A percentile compares a stretch with the other conserved stretches of the same genome.
These are phyloP conservation scores for Philereme transversata DNA, from an alignment of 2,888 invertebrate genomes.

Conservation along the genomic window DNA sequence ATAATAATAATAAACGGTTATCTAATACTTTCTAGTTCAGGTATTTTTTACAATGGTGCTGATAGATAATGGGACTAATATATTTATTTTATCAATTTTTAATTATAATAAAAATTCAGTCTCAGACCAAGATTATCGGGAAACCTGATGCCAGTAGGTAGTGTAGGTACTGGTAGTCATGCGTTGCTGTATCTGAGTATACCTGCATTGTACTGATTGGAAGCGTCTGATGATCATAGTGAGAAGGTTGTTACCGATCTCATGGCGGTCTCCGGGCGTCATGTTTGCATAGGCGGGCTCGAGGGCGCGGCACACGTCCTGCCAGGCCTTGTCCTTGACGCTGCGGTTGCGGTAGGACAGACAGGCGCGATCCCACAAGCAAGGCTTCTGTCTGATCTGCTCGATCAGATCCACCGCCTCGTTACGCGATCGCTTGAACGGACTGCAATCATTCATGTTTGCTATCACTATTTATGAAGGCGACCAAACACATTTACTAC, in stretches of 20 bases:
- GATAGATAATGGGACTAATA: too few relatives aligned
- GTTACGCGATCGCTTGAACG: constrained; percentile 9
- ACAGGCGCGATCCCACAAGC: constrained; percentile 47
- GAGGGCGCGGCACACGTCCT: constrained; percentile 41
- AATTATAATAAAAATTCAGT: too few relatives aligned
- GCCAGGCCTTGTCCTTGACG: constrained; percentile 45
- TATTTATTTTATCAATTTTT: too few relatives aligned
- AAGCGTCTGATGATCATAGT: not conserved
- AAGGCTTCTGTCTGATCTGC: constrained; percentile 36
- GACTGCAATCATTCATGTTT: constrained; percentile 1
- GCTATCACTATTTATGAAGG: constrained; percentile 1
- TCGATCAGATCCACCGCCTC: constrained; percentile 31
- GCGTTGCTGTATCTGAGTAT: too few relatives aligned
- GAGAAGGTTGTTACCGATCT: constrained; percentile 19
- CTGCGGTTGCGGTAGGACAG: constrained; percentile 40
- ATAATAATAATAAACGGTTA: too few relatives aligned
- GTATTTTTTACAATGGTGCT: too few relatives aligned
- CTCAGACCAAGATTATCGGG: too few relatives aligned
- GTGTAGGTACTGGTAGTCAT: too few relatives aligned
- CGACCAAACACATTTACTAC: not conserved
- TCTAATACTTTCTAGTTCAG: too few relatives aligned
- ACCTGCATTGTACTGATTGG: too few relatives aligned
- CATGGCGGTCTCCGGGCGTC: constrained; percentile 19
- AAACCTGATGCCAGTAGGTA: too few relatives aligned
- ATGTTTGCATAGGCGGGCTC: constrained; percentile 40